These are phyloP conservation scores for Drosophila kepulauana DNA, from an alignment of 1,140 invertebrate species.

Conservation along the genomic window DNA sequence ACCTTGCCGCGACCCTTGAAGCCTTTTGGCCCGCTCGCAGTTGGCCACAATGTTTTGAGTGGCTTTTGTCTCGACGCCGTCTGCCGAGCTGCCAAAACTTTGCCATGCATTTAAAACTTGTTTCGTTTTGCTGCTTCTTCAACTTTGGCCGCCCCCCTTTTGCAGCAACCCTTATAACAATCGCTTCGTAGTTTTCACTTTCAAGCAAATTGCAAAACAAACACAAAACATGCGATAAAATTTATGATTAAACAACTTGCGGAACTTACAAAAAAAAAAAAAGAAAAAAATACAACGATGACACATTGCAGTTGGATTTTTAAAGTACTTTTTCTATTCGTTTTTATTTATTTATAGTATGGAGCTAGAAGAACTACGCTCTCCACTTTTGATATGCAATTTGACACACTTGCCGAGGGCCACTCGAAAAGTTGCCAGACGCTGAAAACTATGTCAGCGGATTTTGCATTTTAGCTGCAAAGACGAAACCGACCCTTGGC, in stretches of 20 bases:
- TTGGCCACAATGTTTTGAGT: conserved; percentile 16
- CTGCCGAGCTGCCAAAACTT: conserved; percentile 38
- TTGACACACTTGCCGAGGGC: conserved; percentile 13
- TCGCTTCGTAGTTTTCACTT: conserved; percentile 51
- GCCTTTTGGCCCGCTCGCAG: neutral
- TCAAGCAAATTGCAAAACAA: conserved; percentile 25
- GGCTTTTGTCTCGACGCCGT: conserved; percentile 48
- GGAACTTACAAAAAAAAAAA: neutral
- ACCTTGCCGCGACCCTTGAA: neutral
- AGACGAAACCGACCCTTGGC: conserved; percentile 9
- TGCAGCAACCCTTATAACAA: neutral
- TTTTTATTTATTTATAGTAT: neutral
- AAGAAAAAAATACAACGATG: neutral
- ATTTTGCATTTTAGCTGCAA: neutral
- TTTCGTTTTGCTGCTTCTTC: neutral
- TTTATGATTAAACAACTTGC: conserved; percentile 20
- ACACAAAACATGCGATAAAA: conserved; percentile 22
- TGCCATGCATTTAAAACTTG: conserved; percentile 46
- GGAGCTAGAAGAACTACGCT: too few relatives aligned
- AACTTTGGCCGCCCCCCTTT: conserved; percentile 1
- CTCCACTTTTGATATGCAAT: neutral
- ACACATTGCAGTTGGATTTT: neutral
- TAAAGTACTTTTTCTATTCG: neutral
- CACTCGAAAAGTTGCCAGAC: conserved; percentile 35
- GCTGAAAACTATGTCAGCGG: conserved; percentile 33